Percentiles rank a stretch among this genome's conserved stretches.
These are phyloP conservation scores for Carassius carassius DNA, from an alignment of 2,113 vertebrate species.

Conservation along the genomic window DNA sequence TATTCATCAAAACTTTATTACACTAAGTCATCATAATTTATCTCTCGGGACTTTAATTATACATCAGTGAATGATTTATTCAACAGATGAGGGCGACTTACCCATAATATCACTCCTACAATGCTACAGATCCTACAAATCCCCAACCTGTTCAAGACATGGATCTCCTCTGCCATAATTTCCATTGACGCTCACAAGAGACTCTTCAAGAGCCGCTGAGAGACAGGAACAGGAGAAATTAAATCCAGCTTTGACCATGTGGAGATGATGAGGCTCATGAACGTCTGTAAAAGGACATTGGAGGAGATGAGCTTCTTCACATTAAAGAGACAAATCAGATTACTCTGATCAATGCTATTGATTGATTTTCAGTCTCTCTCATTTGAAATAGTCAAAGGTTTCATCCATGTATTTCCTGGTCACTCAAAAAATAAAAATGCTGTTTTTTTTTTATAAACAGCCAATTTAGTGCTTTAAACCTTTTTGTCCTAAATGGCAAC, in stretches of 20 bases:
- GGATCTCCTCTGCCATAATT: background rate
- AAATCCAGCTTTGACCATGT: conserved; percentile 41
- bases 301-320: conserved; percentile 51
- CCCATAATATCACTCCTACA: background rate
- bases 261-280: conserved; percentile 3
- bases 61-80: conserved; percentile 42
- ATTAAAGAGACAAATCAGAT: conserved; percentile 60
- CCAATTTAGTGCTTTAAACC: too few relatives aligned
- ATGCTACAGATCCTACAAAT: conserved; percentile 25
- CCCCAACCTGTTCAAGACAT: background rate
- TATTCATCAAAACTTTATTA: conserved; percentile 34
- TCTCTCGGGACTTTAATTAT: conserved; percentile 37
- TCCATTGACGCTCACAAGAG: background rate
- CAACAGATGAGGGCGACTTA: conserved; percentile 5
- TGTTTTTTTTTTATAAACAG: too few relatives aligned
- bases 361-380: background rate
- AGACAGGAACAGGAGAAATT: conserved; percentile 26
- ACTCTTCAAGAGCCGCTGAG: background rate
- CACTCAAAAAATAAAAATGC: background rate
- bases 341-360: background rate
- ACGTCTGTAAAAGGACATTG: conserved; percentile 17
- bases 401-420: conserved; percentile 61
- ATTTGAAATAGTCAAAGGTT: background rate
- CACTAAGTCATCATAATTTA: background rate
- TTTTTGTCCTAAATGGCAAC: too few relatives aligned